These are phyloP conservation scores for Platycnemis pennipes DNA, from an alignment of 2,888 invertebrate genomes.

Conservation along the genomic window DNA sequence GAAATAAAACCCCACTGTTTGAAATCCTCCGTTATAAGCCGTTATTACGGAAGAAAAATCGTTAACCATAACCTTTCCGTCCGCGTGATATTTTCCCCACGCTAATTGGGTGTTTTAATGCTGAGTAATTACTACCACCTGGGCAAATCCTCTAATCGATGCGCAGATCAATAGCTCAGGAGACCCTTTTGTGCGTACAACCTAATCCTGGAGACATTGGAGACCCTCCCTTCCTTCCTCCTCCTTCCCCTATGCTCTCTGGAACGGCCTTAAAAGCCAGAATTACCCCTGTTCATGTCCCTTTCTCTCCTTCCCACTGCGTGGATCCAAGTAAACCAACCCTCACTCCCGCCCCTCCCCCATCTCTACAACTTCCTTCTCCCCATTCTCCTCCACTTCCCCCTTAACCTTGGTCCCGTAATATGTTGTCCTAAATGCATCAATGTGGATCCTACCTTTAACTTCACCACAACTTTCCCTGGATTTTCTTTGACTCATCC, in stretches of 20 bases:
- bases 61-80: conserved; percentile 29
- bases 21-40: conserved; percentile 24
- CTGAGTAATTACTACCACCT: conserved; percentile 48
- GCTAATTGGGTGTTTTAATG: conserved; percentile 50
- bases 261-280: conserved; percentile 33
- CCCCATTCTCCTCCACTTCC: neutral
- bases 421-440: too few species aligned
- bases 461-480: too few species aligned
- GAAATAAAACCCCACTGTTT: neutral
- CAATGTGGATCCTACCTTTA: too few species aligned
- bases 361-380: neutral
- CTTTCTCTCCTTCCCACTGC: neutral
- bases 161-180: neutral
- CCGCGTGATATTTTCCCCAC: conserved; percentile 13
- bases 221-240: neutral
- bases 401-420: neutral
- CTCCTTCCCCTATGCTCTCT: too few species aligned
- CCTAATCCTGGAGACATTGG: conserved; percentile 28
- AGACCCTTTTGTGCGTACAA: neutral
- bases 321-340: neutral
- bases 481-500: neutral
- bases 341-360: neutral
- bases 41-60: conserved; percentile 39
- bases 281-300: neutral
- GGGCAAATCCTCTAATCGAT: conserved; percentile 53